A percentile compares a stretch with the other conserved stretches of the same genome.
Conservation (phyloP, 1,140 invertebrate genomes). For the Forficula auricularia region DNA sequence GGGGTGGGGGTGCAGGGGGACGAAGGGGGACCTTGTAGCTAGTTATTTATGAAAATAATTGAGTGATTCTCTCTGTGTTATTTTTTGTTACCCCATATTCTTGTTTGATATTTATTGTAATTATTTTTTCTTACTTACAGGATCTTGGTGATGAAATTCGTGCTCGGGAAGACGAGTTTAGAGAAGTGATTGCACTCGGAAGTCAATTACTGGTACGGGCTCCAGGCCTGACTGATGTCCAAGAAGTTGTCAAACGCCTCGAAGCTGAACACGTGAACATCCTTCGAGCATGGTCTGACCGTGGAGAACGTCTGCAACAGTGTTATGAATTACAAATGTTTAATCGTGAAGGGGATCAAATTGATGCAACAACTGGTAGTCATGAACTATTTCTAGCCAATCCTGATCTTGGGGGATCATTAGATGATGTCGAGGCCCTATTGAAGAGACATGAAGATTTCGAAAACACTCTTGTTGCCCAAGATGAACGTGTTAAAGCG, state of each 20-base stretch:
- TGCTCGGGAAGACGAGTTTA: constrained; percentile 74
- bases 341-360: constrained; percentile 91
- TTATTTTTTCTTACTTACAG: constrained; percentile 19
- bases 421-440: constrained; percentile 87
- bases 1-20: too few relatives aligned
- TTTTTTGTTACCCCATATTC: too few relatives aligned
- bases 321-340: constrained; percentile 76
- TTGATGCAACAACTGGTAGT: constrained; percentile 84
- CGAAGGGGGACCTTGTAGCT: too few relatives aligned
- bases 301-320: constrained; percentile 66
- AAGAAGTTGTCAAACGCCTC: constrained; percentile 53
- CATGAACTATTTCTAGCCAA: constrained; percentile 88
- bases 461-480: constrained; percentile 78
- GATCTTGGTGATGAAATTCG: constrained; percentile 84
- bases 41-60: too few relatives aligned
- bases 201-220: constrained; percentile 52
- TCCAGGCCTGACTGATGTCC: constrained; percentile 45
- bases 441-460: constrained; percentile 89
- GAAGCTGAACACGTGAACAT: constrained; percentile 59
- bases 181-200: constrained; percentile 59
- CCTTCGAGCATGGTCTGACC: constrained; percentile 57
- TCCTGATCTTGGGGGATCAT: constrained; percentile 65
- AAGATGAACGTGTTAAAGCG: constrained; percentile 76
- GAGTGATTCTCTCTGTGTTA: too few relatives aligned
- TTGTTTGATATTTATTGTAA: too few relatives aligned